Conservation (phyloP, 2,113 vertebrate genomes). For the Triplophysa dalaica region DNA sequence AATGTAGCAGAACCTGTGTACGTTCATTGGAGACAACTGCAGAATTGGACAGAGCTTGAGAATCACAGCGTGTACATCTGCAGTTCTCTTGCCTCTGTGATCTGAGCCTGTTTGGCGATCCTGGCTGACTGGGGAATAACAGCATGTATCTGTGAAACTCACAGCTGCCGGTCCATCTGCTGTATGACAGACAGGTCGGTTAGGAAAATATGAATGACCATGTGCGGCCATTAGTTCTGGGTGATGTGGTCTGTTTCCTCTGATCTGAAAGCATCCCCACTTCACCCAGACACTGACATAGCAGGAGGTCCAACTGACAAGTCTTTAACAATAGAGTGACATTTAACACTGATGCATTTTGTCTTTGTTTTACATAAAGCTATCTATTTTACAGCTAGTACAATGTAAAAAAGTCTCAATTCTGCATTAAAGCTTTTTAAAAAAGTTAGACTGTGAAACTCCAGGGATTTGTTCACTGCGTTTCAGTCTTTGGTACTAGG, state of each 20-base stretch:
- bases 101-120: constrained; percentile 3
- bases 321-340: not conserved
- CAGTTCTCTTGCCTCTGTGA: not conserved
- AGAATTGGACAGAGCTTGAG: not conserved
- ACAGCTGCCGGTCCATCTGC: constrained; percentile 27
- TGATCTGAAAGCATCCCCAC: not conserved
- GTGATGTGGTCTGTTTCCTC: not conserved
- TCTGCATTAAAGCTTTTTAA: no score
- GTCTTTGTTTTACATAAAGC: no score
- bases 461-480: constrained; percentile 17
- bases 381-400: no score
- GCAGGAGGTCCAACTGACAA: not conserved
- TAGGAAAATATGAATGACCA: constrained; percentile 4
- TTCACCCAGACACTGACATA: not conserved
- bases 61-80: not conserved
- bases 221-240: constrained; percentile 11
- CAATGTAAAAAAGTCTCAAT: no score
- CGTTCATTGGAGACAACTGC: not conserved
- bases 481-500: not conserved
- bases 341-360: not conserved
- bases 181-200: constrained; percentile 12
- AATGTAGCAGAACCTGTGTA: not conserved
- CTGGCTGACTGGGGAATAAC: not conserved
- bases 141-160: constrained; percentile 11
- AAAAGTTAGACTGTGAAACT: no score